A percentile compares a stretch with the other conserved stretches of the same genome.
Evolutionary conservation across 2,888 invertebrate genomes (phyloP).

Genomic region (Leptinotarsa rubiginosa): DNA sequence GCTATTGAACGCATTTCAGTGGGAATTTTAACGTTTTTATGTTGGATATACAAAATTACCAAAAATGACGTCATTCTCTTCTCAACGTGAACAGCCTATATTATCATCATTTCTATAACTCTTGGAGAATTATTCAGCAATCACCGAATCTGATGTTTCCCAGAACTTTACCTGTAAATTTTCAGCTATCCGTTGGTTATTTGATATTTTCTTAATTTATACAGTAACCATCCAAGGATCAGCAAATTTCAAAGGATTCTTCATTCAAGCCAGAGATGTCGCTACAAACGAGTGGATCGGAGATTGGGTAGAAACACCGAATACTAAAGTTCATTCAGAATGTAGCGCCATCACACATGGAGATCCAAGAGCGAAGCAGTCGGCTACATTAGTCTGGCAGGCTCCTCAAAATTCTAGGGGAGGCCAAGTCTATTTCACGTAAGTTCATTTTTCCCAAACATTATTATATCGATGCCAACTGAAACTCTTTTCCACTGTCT

Average conservation of each 20-base stretch:
- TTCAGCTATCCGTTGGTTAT: too few relatives aligned
- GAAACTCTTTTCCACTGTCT: too few relatives aligned
- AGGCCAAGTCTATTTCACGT: slow-evolving; percentile 86
- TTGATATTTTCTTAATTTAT: background rate
- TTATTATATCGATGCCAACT: too few relatives aligned
- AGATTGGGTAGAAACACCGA: slow-evolving; percentile 77
- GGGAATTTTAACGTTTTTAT: too few relatives aligned
- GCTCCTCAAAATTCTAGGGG: slow-evolving; percentile 73
- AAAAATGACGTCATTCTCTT: too few relatives aligned
- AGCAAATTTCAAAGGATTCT: slow-evolving; percentile 83
- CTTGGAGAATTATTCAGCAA: too few relatives aligned
- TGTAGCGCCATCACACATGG: slow-evolving; percentile 85
- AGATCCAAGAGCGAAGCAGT: slow-evolving; percentile 79
- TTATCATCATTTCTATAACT: too few relatives aligned
- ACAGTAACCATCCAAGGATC: slow-evolving; percentile 59
- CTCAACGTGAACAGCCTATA: too few relatives aligned
- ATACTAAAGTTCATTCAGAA: slow-evolving; percentile 82
- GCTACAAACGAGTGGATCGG: slow-evolving; percentile 82
- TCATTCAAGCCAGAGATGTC: slow-evolving; percentile 82
- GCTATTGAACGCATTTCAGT: too few relatives aligned
- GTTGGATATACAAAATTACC: too few relatives aligned
- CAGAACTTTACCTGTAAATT: too few relatives aligned
- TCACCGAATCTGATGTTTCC: too few relatives aligned
- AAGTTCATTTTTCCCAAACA: slow-evolving; percentile 64
- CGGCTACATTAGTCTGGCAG: slow-evolving; percentile 80